These are phyloP conservation scores for Patella pellucida DNA, from an alignment of 2,888 invertebrate species.

Conservation along the genomic window DNA sequence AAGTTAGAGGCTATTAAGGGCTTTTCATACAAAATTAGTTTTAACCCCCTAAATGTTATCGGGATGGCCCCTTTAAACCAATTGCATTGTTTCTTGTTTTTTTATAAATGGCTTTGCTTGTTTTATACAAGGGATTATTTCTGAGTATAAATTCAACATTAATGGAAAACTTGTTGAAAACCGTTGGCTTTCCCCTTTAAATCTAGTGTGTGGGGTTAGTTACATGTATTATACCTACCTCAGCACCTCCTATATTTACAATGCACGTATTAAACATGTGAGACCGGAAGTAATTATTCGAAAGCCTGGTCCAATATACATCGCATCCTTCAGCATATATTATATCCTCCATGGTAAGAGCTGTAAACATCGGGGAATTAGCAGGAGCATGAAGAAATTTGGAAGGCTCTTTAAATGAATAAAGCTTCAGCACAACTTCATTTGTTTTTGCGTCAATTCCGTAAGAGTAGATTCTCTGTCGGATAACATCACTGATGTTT, in stretches of 20 bases:
- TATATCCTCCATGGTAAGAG: slow-evolving; percentile 14
- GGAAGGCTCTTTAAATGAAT: slow-evolving; percentile 11
- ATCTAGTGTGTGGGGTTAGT: no score
- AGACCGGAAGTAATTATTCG: slow-evolving; percentile 6
- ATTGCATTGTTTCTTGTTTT: no score
- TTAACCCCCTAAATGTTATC: no score
- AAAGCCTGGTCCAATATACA: slow-evolving; percentile 19
- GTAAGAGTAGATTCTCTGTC: slow-evolving; percentile 20
- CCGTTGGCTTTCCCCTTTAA: no score
- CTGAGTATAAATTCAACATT: no score
- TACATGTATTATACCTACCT: background rate
- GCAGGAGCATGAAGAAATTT: slow-evolving; percentile 15
- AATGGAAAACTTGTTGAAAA: no score
- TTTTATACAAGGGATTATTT: no score
- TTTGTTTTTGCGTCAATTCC: slow-evolving; percentile 6
- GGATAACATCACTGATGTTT: slow-evolving; percentile 2
- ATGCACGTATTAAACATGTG: slow-evolving; percentile 23
- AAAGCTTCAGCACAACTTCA: slow-evolving; percentile 9
- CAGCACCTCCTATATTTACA: slow-evolving; percentile 13
- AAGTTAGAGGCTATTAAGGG: no score
- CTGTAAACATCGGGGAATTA: slow-evolving; percentile 9
- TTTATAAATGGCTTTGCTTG: no score
- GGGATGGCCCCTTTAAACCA: no score
- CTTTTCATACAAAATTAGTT: no score
- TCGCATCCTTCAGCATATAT: slow-evolving; percentile 20